A percentile compares a stretch with the other conserved stretches of the same genome.
Evolutionary conservation across 2,888 invertebrate genomes (phyloP).

Genomic region (Aproaerema taeniolella): DNA sequence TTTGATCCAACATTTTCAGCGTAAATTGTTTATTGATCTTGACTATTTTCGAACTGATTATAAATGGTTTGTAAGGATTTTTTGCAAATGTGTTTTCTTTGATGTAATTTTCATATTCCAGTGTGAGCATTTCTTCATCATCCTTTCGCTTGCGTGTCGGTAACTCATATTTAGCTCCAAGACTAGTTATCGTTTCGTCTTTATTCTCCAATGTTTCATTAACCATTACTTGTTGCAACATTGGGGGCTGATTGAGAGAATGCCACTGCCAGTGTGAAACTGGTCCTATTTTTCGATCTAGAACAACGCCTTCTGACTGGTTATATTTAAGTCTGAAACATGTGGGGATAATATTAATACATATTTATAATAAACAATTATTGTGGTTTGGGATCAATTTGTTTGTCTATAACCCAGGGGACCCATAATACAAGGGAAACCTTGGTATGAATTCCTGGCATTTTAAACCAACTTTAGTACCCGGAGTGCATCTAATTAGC

Average conservation of each 20-base stretch:
- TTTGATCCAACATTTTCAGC: slow-evolving; percentile 58
- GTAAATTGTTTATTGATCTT: slow-evolving; percentile 68
- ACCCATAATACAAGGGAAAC: too few relatives aligned
- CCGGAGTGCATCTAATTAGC: too few relatives aligned
- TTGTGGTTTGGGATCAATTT: too few relatives aligned
- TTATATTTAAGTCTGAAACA: slow-evolving; percentile 52
- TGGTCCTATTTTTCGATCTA: slow-evolving; percentile 58
- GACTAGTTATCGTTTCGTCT: slow-evolving; percentile 50
- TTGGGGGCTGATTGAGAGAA: slow-evolving; percentile 55
- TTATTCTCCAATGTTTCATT: slow-evolving; percentile 53
- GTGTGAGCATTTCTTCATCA: not conserved
- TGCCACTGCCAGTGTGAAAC: slow-evolving; percentile 70
- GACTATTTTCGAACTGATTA: slow-evolving; percentile 61
- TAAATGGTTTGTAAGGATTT: not conserved
- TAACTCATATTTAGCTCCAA: slow-evolving; percentile 25
- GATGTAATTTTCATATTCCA: slow-evolving; percentile 3
- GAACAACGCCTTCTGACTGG: slow-evolving; percentile 65
- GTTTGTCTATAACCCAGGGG: too few relatives aligned
- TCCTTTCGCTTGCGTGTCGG: not conserved
- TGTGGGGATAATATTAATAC: not conserved
- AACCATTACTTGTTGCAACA: slow-evolving; percentile 66
- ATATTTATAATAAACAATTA: not conserved
- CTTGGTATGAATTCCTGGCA: too few relatives aligned
- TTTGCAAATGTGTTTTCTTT: not conserved
- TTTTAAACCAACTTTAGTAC: too few relatives aligned